Evolutionary conservation across 2,888 invertebrate species (phyloP).

Genomic region (Dasypolia templi): DNA sequence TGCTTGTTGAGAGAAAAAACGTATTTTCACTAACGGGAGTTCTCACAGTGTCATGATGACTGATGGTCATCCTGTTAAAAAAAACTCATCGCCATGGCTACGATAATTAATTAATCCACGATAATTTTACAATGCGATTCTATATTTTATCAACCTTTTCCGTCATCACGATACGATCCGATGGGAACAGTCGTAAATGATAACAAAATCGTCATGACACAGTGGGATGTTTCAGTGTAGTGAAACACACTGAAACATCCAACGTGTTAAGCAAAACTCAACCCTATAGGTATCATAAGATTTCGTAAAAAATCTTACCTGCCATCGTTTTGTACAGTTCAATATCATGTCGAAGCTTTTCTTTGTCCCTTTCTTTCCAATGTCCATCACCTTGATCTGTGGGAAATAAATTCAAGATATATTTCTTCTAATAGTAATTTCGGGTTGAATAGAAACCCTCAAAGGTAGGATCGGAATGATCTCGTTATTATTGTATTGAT

Average conservation of each 20-base stretch:
- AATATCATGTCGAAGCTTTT: constrained; percentile 80
- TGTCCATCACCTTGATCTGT: constrained; percentile 85
- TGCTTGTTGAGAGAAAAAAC: not conserved
- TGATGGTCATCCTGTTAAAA: not conserved
- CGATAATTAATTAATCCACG: no score
- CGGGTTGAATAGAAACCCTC: constrained; percentile 66
- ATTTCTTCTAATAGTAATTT: constrained; percentile 67
- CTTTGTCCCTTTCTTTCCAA: constrained; percentile 82
- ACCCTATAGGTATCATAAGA: not conserved
- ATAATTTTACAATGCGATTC: not conserved
- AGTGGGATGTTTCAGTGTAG: not conserved
- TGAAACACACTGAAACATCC: no score
- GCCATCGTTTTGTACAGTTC: constrained; percentile 79
- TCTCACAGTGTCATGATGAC: constrained; percentile 11
- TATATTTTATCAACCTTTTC: not conserved
- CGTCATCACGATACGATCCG: not conserved
- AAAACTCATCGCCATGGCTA: not conserved
- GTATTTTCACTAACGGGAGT: not conserved
- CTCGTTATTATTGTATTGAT: constrained; percentile 71
- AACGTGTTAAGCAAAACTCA: no score
- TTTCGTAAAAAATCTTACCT: constrained; percentile 71
- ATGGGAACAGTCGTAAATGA: not conserved
- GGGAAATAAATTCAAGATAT: constrained; percentile 73
- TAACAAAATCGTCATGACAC: not conserved
- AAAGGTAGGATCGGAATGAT: constrained; percentile 66